Percentiles rank a stretch among this genome's conserved stretches.
Evolutionary conservation across 2,888 invertebrate species (phyloP).

Genomic region (Cerceris ruficornis): DNA sequence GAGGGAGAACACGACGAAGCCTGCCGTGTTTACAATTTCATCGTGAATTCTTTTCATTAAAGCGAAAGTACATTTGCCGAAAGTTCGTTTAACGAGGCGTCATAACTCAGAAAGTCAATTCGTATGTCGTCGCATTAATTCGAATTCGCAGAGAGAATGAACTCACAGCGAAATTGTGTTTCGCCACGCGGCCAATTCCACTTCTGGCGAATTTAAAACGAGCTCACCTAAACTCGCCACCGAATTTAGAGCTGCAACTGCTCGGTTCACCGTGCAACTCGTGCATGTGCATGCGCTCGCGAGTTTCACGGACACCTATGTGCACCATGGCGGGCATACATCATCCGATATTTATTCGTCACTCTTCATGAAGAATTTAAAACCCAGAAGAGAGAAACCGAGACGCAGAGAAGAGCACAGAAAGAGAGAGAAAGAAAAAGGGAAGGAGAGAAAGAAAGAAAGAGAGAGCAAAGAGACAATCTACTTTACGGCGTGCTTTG

Average conservation of each 20-base stretch:
- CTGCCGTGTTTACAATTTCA: slow-evolving; percentile 10
- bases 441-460: too few relatives aligned
- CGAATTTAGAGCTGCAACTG: slow-evolving; percentile 78
- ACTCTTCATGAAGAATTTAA: slow-evolving; percentile 69
- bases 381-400: slow-evolving; percentile 38
- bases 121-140: slow-evolving; percentile 58
- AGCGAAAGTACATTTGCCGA: slow-evolving; percentile 7
- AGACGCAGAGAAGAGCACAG: too few relatives aligned
- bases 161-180: slow-evolving; percentile 76
- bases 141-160: slow-evolving; percentile 72
- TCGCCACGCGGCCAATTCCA: slow-evolving; percentile 77
- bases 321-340: slow-evolving; percentile 52
- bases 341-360: slow-evolving; percentile 75
- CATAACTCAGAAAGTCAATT: slow-evolving; percentile 62
- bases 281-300: slow-evolving; percentile 16
- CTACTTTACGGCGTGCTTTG: slow-evolving; percentile 52
- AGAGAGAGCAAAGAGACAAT: slow-evolving; percentile 36
- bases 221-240: slow-evolving; percentile 68
- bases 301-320: slow-evolving; percentile 31
- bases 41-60: slow-evolving; percentile 31
- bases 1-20: too few relatives aligned
- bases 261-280: slow-evolving; percentile 57
- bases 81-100: slow-evolving; percentile 35
- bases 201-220: slow-evolving; percentile 77
- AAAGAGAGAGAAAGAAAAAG: too few relatives aligned